Evolutionary conservation across 2,797 vertebrate species (phyloP).

Genomic region (Anabacerthia variegaticeps): DNA sequence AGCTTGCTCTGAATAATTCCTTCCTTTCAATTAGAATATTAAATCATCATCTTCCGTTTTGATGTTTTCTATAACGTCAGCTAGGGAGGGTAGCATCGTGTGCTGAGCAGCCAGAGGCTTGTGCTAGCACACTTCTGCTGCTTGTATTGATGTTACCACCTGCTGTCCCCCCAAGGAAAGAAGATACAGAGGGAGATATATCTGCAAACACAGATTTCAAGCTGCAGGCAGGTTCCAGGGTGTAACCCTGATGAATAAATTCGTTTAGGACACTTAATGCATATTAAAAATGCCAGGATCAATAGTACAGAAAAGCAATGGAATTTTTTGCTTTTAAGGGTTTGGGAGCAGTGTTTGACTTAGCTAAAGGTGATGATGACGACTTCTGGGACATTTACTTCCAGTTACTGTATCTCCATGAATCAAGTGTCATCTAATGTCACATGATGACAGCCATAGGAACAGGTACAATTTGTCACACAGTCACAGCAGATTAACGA

Average conservation of each 20-base stretch:
- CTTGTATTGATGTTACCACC: background rate
- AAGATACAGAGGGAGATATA: background rate
- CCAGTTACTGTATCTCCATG: background rate
- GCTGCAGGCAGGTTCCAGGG: background rate
- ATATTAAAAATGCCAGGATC: background rate
- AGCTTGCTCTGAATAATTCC: background rate
- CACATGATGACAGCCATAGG: background rate
- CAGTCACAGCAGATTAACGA: background rate
- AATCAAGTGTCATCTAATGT: background rate
- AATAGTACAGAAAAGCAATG: background rate
- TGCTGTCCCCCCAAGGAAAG: background rate
- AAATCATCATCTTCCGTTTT: conserved; percentile 1
- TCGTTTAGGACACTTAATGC: background rate
- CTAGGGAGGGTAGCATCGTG: background rate
- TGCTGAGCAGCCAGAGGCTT: background rate
- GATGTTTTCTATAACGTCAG: background rate
- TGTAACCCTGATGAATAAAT: background rate
- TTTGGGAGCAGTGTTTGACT: background rate
- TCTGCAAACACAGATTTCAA: background rate
- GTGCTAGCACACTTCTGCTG: background rate
- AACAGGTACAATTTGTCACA: background rate
- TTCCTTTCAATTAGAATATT: conserved; percentile 9
- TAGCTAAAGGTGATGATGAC: background rate
- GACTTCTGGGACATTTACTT: background rate
- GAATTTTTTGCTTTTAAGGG: background rate